These are phyloP conservation scores for Nyctibius bracteatus DNA, from an alignment of 2,113 vertebrate species.

Conservation along the genomic window DNA sequence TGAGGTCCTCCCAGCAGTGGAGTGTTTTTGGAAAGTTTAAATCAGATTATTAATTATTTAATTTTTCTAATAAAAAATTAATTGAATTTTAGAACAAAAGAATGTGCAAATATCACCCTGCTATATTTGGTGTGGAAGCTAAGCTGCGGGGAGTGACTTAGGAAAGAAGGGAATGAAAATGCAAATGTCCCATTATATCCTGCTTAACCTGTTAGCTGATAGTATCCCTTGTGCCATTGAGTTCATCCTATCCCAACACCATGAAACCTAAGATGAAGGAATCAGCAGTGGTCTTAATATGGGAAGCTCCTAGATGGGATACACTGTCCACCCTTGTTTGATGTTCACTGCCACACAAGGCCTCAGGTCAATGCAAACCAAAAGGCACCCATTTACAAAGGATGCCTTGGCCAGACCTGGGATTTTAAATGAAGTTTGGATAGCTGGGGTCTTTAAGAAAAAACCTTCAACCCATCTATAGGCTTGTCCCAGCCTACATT, in stretches of 20 bases:
- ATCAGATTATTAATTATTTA: constrained; percentile 42
- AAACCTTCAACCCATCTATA: rapidly evolving
- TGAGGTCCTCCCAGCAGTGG: not conserved
- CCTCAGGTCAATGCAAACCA: not conserved
- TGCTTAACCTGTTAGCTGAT: not conserved
- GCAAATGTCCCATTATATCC: not conserved
- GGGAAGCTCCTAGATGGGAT: not conserved
- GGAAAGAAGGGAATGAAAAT: not conserved
- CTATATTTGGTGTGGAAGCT: not conserved
- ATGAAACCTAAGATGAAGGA: not conserved
- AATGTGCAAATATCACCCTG: not conserved
- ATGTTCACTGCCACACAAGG: not conserved
- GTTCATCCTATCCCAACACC: not conserved
- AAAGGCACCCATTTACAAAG: not conserved
- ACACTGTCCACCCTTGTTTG: not conserved
- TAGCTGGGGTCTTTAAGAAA: not conserved
- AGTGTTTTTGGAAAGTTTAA: constrained; percentile 18
- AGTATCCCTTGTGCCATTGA: not conserved
- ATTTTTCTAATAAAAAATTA: constrained; percentile 39
- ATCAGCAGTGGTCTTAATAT: not conserved
- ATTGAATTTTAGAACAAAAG: constrained; percentile 56
- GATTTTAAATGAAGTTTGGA: not conserved
- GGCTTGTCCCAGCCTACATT: not conserved
- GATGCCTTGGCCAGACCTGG: not conserved
- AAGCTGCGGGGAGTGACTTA: not conserved